phyloP scores from a whole-genome alignment of 2,888 invertebrate species.

The Barypeithes pellucidus region DNA sequence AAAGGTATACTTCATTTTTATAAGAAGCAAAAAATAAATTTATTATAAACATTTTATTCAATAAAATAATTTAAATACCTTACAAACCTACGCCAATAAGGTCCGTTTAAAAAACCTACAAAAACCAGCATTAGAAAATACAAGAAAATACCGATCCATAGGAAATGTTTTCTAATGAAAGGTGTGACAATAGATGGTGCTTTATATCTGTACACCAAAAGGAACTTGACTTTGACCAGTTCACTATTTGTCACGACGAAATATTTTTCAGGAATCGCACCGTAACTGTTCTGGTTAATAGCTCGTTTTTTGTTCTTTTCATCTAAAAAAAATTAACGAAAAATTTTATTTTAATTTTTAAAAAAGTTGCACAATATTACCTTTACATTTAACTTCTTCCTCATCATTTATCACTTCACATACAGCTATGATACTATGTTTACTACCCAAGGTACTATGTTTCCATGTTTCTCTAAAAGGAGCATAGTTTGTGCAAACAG shows the following conservation, averaged over 20 bases:
- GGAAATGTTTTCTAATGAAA: constrained; percentile 54
- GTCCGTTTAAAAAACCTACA: constrained; percentile 54
- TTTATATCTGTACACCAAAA: constrained; percentile 77
- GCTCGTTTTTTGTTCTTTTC: constrained; percentile 55
- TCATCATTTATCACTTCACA: constrained; percentile 86
- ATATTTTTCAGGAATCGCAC: constrained; percentile 78
- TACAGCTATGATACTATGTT: constrained; percentile 84
- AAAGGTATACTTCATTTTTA: no score
- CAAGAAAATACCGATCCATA: constrained; percentile 55
- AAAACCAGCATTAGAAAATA: constrained; percentile 56
- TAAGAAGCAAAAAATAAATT: no score
- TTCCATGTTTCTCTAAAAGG: constrained; percentile 85
- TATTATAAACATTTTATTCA: constrained; percentile 61
- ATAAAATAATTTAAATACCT: constrained; percentile 57
- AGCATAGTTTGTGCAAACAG: constrained; percentile 81
- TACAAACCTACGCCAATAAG: constrained; percentile 60
- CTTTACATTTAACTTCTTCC: constrained; percentile 75
- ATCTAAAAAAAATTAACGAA: constrained; percentile 51
- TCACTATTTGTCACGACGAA: constrained; percentile 86
- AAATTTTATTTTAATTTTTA: background rate
- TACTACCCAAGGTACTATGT: constrained; percentile 82
- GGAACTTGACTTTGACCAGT: constrained; percentile 81
- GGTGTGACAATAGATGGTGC: constrained; percentile 52
- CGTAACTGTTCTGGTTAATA: constrained; percentile 63
- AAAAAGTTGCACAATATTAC: constrained; percentile 54